Percentiles rank a stretch among this genome's conserved stretches.
Evolutionary conservation across 1,140 invertebrate genomes (phyloP).

Genomic region (Caenorhabditis briggsae): DNA sequence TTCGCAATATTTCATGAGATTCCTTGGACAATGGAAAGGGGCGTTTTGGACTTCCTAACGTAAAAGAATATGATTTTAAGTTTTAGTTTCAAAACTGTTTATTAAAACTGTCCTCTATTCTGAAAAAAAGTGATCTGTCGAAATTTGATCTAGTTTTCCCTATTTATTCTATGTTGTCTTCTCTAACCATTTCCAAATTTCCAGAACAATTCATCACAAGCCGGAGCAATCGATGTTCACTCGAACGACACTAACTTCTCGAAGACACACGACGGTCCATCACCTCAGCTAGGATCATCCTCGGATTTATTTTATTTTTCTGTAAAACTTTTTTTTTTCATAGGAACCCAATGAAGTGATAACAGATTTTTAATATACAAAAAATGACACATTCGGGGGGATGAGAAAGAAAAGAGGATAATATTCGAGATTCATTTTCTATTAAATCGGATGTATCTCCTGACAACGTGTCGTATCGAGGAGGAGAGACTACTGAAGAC

Average conservation of each 20-base stretch:
- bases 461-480: not conserved
- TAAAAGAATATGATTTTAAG: no score
- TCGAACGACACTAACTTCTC: not conserved
- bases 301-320: not conserved
- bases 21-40: no score
- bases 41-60: no score
- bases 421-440: not conserved
- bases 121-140: no score
- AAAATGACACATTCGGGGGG: not conserved
- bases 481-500: not conserved
- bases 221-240: constrained; percentile 25
- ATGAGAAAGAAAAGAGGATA: not conserved
- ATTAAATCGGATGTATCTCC: constrained; percentile 15
- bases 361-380: not conserved
- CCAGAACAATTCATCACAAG: not conserved
- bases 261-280: not conserved
- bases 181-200: not conserved
- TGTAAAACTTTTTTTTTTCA: not conserved
- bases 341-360: constrained; percentile 7
- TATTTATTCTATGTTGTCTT: not conserved
- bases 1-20: no score
- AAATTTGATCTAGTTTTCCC: no score
- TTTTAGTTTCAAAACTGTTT: no score
- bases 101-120: no score
- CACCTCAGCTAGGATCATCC: not conserved